Evolutionary conservation across 2,113 vertebrate genomes (phyloP), one percentile per base, ranked within the genome.

Genomic region (Entelurus aequoreus): DNA sequence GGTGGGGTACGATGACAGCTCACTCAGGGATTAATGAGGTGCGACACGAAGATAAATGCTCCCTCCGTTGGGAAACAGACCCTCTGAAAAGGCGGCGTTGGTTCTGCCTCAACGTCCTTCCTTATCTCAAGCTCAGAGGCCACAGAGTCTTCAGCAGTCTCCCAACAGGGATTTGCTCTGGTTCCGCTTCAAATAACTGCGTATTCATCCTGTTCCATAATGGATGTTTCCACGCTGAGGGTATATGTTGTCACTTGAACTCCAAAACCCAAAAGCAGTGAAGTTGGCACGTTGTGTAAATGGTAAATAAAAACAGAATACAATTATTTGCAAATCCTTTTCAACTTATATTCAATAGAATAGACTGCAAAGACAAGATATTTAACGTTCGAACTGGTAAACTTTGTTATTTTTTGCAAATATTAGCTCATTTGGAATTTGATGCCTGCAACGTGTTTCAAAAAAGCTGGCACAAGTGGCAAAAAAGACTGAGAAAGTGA

Each of bases 1-100:
- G 90, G 90, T 91, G 80, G 53, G 69, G 72, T 75, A 77, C 80
- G 69, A 79, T 80, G 86, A 86, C 73, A 50, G 75, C 85, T 86
- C 83, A 72, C 80, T 85, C 68, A 14, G 73, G 78, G 78, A 78
- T 60, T 74, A 77, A 78, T 77, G 81, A 76, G 68, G 80, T 59
- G 60, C 49, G 66, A 85, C 75, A 66, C 64, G 40, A 72, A 84
- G 82, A 88, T 79, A 86, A 86, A 68, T 63, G 78, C 80, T 69
- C 78, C 78, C 69, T 74, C 66, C 38, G 59, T 61, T 59, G 69
- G 71, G 77, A 79, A 79, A 77, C 72, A 71, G 67, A 61, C 65
- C 56, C 78, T 72, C 66, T 69, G 63, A 66, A 72, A 76, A 54
- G 70, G 49, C 49, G 16, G 67, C 74, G 63, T 75, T 76, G 71